Base-by-base conservation (phyloP, 2,888 invertebrate genomes). In the Scaptomyza parva region DNA sequence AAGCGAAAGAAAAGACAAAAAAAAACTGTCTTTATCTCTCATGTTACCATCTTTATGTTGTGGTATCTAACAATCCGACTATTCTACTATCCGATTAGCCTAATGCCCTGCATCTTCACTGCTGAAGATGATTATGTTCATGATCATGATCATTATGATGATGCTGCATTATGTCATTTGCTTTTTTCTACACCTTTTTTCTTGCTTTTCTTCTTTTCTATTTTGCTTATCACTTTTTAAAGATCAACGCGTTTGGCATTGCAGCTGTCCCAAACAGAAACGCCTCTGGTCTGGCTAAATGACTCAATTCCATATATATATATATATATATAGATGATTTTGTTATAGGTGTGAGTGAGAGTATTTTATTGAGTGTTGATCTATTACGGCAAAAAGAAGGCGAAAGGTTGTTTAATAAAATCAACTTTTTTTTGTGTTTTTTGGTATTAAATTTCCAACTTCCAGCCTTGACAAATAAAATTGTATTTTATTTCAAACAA, bases 151-250 rank as follows among this genome's bases (percentile, higher is more conserved):
- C n/a, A n/a, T n/a, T n/a, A n/a, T 65, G 72, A 76, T 86, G 83
- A 81, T 76, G 82, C 76, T 68, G 84, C 84, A 83, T 87, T 87
- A 84, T 88, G 87, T 88, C 87, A 88, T 86, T 85, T 81, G 72
- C 67, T 11, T 79, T 83, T 77, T 69, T 76, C 78, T 80, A 70
- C 82, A 84, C 85, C 79, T 85, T 71, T 74, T 28, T 24, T 48
- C 4, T 22, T n/a, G n/a, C 2, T 14, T 17, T 43, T 43, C 40
- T 44, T 37, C 20, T 45, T 22, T 18, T 43, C 28, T 26, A 18
- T 20, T 28, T 50, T 55, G 53, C 54, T 73, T 79, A 85, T 81
- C 85, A 51, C 57, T 30, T 20, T 26, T 11, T 28, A 37, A 18
- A 30, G 76, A 85, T 82, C 83, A 53, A 48, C 48, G n/a, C 9